Base-by-base conservation (phyloP, 2,888 invertebrate genomes). In the Congeria kusceri region DNA sequence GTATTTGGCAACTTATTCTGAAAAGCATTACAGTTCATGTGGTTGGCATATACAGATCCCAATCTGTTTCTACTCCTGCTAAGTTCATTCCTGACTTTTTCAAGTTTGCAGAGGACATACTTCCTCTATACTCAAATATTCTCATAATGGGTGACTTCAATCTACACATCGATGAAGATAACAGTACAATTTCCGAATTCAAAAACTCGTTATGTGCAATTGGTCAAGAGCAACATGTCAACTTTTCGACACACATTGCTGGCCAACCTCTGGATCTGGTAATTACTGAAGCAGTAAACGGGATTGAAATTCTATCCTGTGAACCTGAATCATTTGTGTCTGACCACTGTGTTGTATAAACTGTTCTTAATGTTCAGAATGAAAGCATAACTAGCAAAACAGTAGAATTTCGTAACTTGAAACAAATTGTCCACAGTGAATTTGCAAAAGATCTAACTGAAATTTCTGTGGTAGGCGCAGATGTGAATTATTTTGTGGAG, bases 91-190 rank as follows among this genome's bases (percentile, higher is more conserved):
- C 28, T 1, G 71, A 77, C 20, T 77, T 56, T 47, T 65, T 61
- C 44, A 29, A 63, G 15, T 77, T 72, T 46, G 29, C 56, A 20
- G 66, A 71, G 27, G 63, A 64, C 15, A 67, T 63, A n/a, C 7
- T 77, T n/a, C 39, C 77, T 15, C 23, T 58, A 18, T 56, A 68
- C 61, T 68, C 64, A 46, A 77, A 77, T 28, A 15, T 77, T 4
- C 44, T 77, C 56, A 44, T 68, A 15, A 67, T 77, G 63, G 72
- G 72, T 0, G 69, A 73, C 44, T 77, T 73, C 49, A 77, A 73
- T n/a, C 20, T 77, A 27, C 77, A 77, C 28, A 53, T 76, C n/a
- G 11, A 67, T 44, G 44, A 74, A 0, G 28, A 61, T 20, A 67
- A 18, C n/a, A 67, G 28, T 29, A 56, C 46, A 11, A 46, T 72